Evolutionary conservation across 2,113 vertebrate species (phyloP).

Genomic region (Heloderma charlesbogerti): DNA sequence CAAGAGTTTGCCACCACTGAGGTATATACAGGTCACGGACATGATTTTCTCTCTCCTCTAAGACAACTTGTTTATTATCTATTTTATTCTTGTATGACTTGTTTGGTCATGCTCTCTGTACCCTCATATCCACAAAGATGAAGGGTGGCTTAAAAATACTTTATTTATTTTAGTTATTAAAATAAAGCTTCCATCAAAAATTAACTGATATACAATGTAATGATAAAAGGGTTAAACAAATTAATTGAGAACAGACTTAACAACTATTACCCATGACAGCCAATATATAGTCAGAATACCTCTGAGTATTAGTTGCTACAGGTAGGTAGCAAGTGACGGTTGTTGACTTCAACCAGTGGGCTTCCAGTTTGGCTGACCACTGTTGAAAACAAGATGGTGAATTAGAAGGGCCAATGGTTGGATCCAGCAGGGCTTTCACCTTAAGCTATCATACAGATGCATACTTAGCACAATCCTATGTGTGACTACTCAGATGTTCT

Average conservation of each 20-base stretch:
- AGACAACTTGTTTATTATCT: not conserved
- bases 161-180: no score
- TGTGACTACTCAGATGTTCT: no score
- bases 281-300: not conserved
- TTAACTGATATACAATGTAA: not conserved
- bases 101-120: not conserved
- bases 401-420: not conserved
- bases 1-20: not conserved
- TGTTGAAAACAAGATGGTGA: not conserved
- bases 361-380: not conserved
- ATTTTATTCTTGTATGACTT: constrained; percentile 1
- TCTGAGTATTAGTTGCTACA: not conserved
- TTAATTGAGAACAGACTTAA: not conserved
- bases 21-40: not conserved
- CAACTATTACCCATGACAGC: not conserved
- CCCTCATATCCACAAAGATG: not conserved
- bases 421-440: not conserved
- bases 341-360: not conserved
- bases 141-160: not conserved
- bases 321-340: not conserved
- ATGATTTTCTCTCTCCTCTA: not conserved
- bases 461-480: not conserved
- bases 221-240: not conserved
- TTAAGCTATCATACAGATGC: not conserved
- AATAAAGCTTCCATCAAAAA: not conserved